A percentile compares a stretch with the other conserved stretches of the same genome.
These are phyloP conservation scores for Cydia strobilella DNA, from an alignment of 1,140 invertebrate species.

Conservation along the genomic window DNA sequence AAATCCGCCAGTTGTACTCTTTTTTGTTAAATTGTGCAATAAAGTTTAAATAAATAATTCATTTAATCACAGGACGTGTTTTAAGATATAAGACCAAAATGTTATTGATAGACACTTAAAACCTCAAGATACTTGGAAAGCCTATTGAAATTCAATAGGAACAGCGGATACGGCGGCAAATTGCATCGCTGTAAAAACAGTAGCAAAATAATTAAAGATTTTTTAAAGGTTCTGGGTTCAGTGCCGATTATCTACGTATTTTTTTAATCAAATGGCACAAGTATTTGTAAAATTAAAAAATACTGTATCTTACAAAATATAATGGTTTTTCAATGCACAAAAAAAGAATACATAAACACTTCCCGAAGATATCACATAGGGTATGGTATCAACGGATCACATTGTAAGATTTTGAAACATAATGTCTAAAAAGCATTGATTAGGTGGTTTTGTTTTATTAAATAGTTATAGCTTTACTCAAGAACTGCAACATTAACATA, in stretches of 20 bases:
- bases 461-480: neutral
- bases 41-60: neutral
- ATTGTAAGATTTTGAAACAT: too few species aligned
- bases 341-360: too few species aligned
- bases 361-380: too few species aligned
- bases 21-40: too few species aligned
- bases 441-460: too few species aligned
- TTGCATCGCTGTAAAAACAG: constrained; percentile 19
- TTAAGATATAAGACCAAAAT: neutral
- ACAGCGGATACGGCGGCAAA: constrained; percentile 9
- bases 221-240: constrained; percentile 3
- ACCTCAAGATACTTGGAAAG: constrained; percentile 14
- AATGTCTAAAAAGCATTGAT: too few species aligned
- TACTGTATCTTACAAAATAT: too few species aligned
- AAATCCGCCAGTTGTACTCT: too few species aligned
- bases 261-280: neutral
- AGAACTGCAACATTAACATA: neutral
- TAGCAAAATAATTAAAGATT: neutral
- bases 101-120: neutral
- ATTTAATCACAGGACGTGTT: neutral
- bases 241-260: neutral
- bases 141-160: constrained; percentile 6
- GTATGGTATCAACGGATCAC: too few species aligned
- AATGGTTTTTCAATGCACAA: too few species aligned
- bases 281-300: too few species aligned